Base-by-base conservation (phyloP, 2,797 vertebrate species). In the Cetoscarus ocellatus region DNA sequence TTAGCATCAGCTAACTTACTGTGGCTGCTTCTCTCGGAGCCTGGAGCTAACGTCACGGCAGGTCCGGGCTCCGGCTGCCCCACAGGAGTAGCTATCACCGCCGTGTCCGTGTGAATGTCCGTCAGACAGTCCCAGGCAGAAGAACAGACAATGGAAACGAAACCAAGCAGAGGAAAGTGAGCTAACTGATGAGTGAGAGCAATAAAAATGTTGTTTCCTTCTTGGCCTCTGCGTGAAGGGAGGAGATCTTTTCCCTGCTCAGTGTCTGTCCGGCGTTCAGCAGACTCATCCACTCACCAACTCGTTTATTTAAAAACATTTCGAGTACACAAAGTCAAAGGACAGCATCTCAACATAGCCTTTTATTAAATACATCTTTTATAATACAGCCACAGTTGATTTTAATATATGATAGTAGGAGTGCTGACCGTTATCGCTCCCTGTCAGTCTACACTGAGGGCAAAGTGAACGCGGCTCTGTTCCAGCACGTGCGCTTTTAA, bases 401-500 rank as follows among this genome's bases (percentile, higher is more conserved):
- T 27, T 27, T 27, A 27, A 27, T 27, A 54, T 0, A 14, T 1
- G 17, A 0, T 39, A 48, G 7, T 8, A 3, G 18, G 11, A 19
- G 10, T 2, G 5, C 40, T 40, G 34, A 10, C 0, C 1, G 1
- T 57, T 39, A 19, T 43, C 11, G 3, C 0, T 9, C 8, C 14
- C 81, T 44, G 47, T 14, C 14, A 86, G 66, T 36, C 79, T 0
- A 0, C 1, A 38, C 7, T 35, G 53, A 39, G 88, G 77, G 82
- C 2, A 17, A 4, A 58, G 8, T 0, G 0, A 0, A 1, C 0
- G 0, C 0, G 0, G 0, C 0, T 0, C 0, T 9, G 7, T 1
- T 8, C 0, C 10, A 35, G 59, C n/a, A 42, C 3, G 74, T 84
- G 61, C 58, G 38, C 15, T 42, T 7, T 27, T 47, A 15, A 79